Percentiles rank a stretch among this genome's conserved stretches.
phyloP scores from a whole-genome alignment of 2,113 vertebrate genomes.

The Baryphthengus martii region DNA sequence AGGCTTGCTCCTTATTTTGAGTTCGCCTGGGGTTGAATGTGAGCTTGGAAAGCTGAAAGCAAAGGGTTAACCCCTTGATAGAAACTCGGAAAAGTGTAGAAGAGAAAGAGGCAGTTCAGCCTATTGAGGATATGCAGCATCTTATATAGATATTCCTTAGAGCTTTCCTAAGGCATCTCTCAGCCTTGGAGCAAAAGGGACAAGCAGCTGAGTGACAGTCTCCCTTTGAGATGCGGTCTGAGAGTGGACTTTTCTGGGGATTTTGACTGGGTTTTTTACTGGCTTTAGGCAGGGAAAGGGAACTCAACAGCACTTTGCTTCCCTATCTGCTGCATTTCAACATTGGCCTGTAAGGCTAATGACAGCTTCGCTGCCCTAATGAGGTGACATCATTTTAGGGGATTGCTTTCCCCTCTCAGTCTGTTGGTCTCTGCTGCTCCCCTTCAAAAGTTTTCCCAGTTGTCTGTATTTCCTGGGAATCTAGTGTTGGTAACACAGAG shows the following conservation, averaged over 20 bases:
- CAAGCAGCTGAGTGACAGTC: not conserved
- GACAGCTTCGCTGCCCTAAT: not conserved
- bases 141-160: not conserved
- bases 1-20: not conserved
- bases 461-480: not conserved
- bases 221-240: not conserved
- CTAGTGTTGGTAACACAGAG: not conserved
- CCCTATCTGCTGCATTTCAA: not conserved
- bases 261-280: not conserved
- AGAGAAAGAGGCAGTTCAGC: not conserved
- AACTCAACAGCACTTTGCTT: not conserved
- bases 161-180: slow-evolving; percentile 7
- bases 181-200: not conserved
- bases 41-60: not conserved
- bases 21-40: not conserved
- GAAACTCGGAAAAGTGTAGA: not conserved
- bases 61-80: not conserved
- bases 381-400: not conserved
- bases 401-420: not conserved
- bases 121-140: not conserved
- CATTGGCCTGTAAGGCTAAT: not conserved
- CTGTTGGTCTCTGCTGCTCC: not conserved
- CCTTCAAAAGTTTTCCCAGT: not conserved
- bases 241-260: not conserved
- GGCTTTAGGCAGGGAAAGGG: not conserved